Base-by-base conservation (phyloP, 2,113 vertebrate genomes). In the Lipophrys pholis region DNA sequence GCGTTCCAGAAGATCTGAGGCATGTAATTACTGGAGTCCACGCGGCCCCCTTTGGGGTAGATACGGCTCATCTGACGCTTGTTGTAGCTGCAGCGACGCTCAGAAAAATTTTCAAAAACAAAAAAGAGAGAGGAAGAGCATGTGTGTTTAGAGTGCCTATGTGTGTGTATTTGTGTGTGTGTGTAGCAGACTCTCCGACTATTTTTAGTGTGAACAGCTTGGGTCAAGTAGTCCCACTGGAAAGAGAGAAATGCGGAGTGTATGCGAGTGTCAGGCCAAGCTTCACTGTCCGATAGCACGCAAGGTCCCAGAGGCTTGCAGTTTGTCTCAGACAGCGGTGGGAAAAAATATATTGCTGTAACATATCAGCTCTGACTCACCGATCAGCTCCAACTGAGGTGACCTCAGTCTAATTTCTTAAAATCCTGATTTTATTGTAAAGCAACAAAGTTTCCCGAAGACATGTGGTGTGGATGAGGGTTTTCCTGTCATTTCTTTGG, bases 1-100 rank as follows among this genome's bases (percentile, higher is more conserved):
- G 98, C 98, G 88, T 99, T 99, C 98, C 98, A 99, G 97, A 99
- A 99, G 96, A 99, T 99, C 91, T 99, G 98, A 95, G 98, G 98
- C 97, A 99, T 99, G 94, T 99, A 99, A 96, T 99, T 99, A 95
- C 96, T 98, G 95, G 98, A 99, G 93, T 99, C 98, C 73, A 99
- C 98, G 72, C 98, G 92, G 83, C 97, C 97, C 89, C 98, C 98
- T 96, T 99, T 99, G 89, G 98, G 98, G 93, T 99, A 99, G 94
- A 99, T 99, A 76, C 98, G 96, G 91, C 98, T 99, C 98, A 99
- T 99, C 94, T 99, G 98, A 84, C 98, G 95, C 91, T 99, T 99
- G 92, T 99, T 99, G 58, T 99, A 99, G 94, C 98, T 99, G 81
- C 67, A 73, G 89, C 66, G 86, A 78, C 7, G 94, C 94, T 96